Evolutionary conservation across 2,113 vertebrate genomes (phyloP).

Genomic region (Gambusia affinis): DNA sequence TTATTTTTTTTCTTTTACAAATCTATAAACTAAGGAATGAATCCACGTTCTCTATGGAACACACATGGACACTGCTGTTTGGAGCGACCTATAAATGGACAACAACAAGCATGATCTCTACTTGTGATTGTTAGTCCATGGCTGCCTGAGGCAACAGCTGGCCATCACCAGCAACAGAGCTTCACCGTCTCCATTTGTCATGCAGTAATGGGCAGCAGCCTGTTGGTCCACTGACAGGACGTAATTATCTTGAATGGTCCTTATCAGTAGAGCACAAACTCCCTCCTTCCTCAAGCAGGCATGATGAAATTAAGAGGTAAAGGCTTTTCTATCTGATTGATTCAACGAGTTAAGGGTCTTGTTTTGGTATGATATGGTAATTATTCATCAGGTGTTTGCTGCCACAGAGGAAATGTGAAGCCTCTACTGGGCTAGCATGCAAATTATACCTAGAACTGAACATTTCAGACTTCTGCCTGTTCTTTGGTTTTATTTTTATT

Average conservation of each 20-base stretch:
- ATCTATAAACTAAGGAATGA: neutral
- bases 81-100: too few species aligned
- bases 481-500: conserved; percentile 35
- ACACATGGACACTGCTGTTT: neutral
- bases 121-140: neutral
- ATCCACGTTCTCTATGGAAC: neutral
- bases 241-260: conserved; percentile 21
- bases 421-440: too few species aligned
- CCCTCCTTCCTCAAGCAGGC: conserved; percentile 30
- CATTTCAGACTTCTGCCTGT: neutral
- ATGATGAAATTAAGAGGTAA: conserved; percentile 36
- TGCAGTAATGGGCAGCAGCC: conserved; percentile 16
- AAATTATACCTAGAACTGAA: too few species aligned
- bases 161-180: conserved; percentile 1
- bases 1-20: neutral
- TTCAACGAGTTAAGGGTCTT: conserved; percentile 26
- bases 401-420: too few species aligned
- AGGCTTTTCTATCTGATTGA: conserved; percentile 30
- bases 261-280: conserved; percentile 42
- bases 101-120: neutral
- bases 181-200: conserved; percentile 1
- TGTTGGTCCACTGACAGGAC: conserved; percentile 7
- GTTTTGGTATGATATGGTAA: conserved; percentile 43
- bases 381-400: neutral
- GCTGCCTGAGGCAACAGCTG: conserved; percentile 9